phyloP scores from a whole-genome alignment of 2,888 invertebrate genomes.

The Pheosia gnoma region DNA sequence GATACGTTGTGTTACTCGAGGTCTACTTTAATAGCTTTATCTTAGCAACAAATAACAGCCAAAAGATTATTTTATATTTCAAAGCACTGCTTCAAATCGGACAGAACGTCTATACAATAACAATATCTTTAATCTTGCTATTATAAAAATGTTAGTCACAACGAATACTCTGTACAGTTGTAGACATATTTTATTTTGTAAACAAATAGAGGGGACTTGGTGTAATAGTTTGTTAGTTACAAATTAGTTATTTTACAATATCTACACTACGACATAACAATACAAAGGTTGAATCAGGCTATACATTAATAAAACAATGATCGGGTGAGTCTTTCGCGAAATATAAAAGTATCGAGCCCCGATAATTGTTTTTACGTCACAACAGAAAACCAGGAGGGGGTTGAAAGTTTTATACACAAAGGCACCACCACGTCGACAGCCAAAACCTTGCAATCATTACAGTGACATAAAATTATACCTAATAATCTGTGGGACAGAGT shows the following conservation, averaged over 20 bases:
- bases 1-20: too few species aligned
- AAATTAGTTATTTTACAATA: conserved; percentile 26
- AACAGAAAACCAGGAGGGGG: conserved; percentile 29
- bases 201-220: conserved; percentile 17
- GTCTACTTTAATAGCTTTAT: neutral
- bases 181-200: conserved; percentile 12
- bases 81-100: neutral
- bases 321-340: neutral
- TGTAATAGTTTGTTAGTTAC: conserved; percentile 34
- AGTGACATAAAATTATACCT: conserved; percentile 63
- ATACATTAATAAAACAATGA: conserved; percentile 1
- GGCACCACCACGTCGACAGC: conserved; percentile 44
- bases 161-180: conserved; percentile 23
- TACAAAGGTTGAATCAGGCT: conserved; percentile 3
- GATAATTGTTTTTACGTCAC: conserved; percentile 3
- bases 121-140: conserved; percentile 13
- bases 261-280: conserved; percentile 24
- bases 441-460: conserved; percentile 53
- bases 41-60: neutral
- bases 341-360: neutral
- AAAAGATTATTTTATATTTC: neutral
- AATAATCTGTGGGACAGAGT: conserved; percentile 64
- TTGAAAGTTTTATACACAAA: conserved; percentile 60
- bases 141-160: conserved; percentile 38
- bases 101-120: neutral